A percentile compares a stretch with the other conserved stretches of the same genome.
Evolutionary conservation across 2,797 vertebrate genomes (phyloP).

Genomic region (Lemur catta): DNA sequence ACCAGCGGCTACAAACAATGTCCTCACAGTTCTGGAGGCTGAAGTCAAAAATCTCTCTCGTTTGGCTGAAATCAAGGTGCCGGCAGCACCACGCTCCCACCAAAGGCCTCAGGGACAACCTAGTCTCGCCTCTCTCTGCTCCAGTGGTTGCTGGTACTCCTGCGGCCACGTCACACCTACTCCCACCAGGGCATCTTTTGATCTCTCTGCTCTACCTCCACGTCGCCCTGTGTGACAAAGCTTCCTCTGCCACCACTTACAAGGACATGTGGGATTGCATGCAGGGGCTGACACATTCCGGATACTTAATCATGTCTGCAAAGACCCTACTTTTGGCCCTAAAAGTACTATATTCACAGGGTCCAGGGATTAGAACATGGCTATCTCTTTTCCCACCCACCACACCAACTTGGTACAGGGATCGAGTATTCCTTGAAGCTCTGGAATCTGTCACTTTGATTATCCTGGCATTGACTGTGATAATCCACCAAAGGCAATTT

Average conservation of each 20-base stretch:
- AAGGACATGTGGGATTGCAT: fast-evolving
- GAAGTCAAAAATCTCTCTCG: fast-evolving
- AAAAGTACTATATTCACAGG: fast-evolving
- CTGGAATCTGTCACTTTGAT: background rate
- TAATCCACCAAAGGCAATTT: background rate
- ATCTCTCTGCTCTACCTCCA: background rate
- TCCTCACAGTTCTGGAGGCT: background rate
- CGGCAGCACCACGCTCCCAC: fast-evolving
- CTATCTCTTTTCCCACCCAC: fast-evolving
- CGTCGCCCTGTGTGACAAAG: fast-evolving
- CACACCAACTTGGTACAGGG: fast-evolving
- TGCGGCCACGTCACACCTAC: fast-evolving
- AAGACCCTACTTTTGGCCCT: fast-evolving
- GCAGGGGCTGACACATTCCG: fast-evolving
- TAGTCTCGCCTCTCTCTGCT: fast-evolving
- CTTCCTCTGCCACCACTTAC: background rate
- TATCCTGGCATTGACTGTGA: background rate
- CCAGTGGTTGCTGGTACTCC: fast-evolving
- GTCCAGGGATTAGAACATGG: no score
- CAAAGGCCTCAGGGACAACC: fast-evolving
- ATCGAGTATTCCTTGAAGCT: background rate
- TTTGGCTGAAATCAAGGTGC: fast-evolving
- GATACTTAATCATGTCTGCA: background rate
- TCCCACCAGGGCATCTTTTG: fast-evolving
- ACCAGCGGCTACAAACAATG: fast-evolving